Conservation (phyloP, 2,797 vertebrate genomes). For the Helostoma temminkii region DNA sequence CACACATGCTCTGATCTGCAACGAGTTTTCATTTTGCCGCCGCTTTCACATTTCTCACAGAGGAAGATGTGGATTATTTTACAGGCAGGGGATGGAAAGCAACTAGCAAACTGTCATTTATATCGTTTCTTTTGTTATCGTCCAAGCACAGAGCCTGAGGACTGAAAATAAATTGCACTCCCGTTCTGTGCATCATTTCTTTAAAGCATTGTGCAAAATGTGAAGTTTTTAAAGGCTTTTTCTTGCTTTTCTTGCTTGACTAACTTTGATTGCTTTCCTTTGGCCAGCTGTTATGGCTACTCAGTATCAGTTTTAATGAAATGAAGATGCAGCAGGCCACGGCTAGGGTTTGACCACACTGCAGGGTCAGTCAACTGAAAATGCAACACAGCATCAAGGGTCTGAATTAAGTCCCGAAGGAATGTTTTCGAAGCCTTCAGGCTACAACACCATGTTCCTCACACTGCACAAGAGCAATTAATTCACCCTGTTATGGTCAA, state of each 20-base stretch:
- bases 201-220: constrained; percentile 48
- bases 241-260: constrained; percentile 68
- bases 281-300: constrained; percentile 61
- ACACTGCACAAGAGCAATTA: constrained; percentile 23
- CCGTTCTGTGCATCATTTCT: constrained; percentile 48
- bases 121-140: constrained; percentile 66
- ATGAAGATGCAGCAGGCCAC: constrained; percentile 54
- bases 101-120: constrained; percentile 50
- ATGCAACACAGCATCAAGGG: constrained; percentile 38
- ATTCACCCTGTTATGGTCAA: constrained; percentile 10
- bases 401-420: constrained; percentile 40
- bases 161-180: constrained; percentile 67
- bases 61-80: constrained; percentile 40
- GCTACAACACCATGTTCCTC: constrained; percentile 16
- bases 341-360: constrained; percentile 44
- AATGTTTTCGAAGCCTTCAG: constrained; percentile 44
- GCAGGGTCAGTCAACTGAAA: constrained; percentile 55
- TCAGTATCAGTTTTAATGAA: constrained; percentile 76
- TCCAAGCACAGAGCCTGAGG: constrained; percentile 41
- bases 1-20: constrained; percentile 17
- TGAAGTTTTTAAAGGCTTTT: constrained; percentile 59
- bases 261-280: constrained; percentile 81
- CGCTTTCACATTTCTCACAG: constrained; percentile 21
- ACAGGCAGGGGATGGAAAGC: constrained; percentile 27
- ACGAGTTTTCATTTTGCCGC: constrained; percentile 10